A percentile compares a stretch with the other conserved stretches of the same genome.
Evolutionary conservation across 2,797 vertebrate species (phyloP).

Genomic region (Neosilurus mollespiculum): DNA sequence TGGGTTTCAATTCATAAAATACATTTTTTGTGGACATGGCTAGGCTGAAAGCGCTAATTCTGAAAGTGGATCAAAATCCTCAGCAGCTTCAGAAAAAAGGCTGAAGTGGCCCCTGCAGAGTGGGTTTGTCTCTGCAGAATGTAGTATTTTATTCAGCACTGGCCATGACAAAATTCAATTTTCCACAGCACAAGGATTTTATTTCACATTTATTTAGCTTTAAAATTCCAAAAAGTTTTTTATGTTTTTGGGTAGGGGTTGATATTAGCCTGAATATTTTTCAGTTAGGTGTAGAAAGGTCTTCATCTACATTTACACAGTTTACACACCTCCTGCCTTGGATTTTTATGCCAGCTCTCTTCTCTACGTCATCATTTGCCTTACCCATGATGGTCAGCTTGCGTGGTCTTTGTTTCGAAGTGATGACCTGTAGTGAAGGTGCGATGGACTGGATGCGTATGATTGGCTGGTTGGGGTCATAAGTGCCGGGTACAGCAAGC

Average conservation of each 20-base stretch:
- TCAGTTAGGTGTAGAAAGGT: too few relatives aligned
- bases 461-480: conserved; percentile 96
- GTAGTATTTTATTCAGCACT: too few relatives aligned
- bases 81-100: too few relatives aligned
- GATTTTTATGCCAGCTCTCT: neutral
- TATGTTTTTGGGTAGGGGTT: too few relatives aligned
- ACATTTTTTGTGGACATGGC: neutral
- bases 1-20: neutral
- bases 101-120: neutral
- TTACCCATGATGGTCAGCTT: conserved; percentile 98
- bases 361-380: conserved; percentile 44
- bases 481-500: conserved; percentile 93
- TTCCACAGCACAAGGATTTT: neutral
- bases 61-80: neutral
- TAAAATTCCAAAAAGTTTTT: neutral
- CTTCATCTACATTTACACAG: too few relatives aligned
- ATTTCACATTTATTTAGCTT: neutral
- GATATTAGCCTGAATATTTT: too few relatives aligned
- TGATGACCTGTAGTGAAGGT: conserved; percentile 96
- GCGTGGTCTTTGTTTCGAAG: conserved; percentile 96
- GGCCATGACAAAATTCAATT: neutral
- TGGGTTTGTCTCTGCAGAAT: neutral
- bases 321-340: too few relatives aligned
- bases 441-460: conserved; percentile 98
- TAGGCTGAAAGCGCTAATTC: neutral